Conservation (phyloP, 2,888 invertebrate genomes). For the Girardia tigrina region DNA sequence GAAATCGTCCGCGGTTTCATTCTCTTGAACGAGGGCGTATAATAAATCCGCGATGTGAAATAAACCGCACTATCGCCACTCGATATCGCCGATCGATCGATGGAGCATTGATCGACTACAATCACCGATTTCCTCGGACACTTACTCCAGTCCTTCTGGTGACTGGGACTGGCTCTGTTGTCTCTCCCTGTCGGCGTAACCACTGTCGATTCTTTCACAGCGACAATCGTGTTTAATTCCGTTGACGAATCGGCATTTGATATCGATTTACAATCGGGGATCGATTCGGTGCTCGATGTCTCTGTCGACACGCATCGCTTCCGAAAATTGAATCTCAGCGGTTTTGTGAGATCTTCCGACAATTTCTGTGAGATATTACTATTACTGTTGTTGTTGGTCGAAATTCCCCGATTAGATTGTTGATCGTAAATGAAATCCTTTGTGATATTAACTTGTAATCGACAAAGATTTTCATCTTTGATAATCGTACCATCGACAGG, state of each 20-base stretch:
- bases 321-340: background rate
- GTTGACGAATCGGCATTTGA: constrained; percentile 1
- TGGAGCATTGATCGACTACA: no score
- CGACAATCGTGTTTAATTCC: background rate
- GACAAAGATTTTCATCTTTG: background rate
- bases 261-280: background rate
- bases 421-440: constrained; percentile 17
- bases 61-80: background rate
- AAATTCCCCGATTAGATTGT: no score
- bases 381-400: background rate
- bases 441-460: background rate
- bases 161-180: no score
- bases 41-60: background rate
- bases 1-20: background rate
- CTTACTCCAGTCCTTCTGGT: background rate
- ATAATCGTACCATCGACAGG: background rate
- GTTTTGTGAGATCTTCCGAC: background rate
- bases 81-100: background rate
- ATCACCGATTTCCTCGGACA: background rate
- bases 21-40: background rate
- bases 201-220: constrained; percentile 2
- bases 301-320: background rate
- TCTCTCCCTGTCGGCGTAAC: no score
- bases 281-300: constrained; percentile 18
- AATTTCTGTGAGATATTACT: background rate